Evolutionary conservation across 2,797 vertebrate genomes (phyloP), one percentile per base, ranked within the genome.

Genomic region (Gobio occitaniae): DNA sequence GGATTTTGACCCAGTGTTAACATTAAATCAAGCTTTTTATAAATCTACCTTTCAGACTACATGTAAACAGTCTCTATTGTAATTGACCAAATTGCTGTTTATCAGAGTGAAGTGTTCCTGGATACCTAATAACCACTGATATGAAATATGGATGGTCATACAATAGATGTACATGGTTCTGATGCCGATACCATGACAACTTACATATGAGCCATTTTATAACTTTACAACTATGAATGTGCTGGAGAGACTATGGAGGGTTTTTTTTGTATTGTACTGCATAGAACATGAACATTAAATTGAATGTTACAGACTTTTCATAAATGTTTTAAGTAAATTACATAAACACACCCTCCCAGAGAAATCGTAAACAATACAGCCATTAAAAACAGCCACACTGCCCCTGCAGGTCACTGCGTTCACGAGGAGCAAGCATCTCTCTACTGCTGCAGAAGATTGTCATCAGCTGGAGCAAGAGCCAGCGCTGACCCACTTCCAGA

Each of bases 401-500:
- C 13, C 32, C 61, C 82, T 69, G 19, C 50, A 70, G 71, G 17
- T 16, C 41, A 9, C 15, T 84, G 83, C 29, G 38, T 70, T 85
- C 29, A 38, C 25, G 4, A 76, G 41, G 44, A 84, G 17, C 19
- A 4, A 66, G 65, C 4, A 8, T 84, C 44, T 13, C 81, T 70
- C 21, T 36, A n/a, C 66, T 21, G 21, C 50, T 29, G 32, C 79
- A 83, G 66, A 70, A 50, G 61, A 87, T 78, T 78, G 25, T 74
- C 61, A 75, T 78, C 82, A 77, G 56, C 66, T 79, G 36, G 21
- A 78, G 63, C 13, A 17, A 69, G 54, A 88, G 68, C 82, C 74
- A 88, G 41, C 19, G 41, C 59, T 86, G 86, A 86, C 84, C 82
- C 81, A 87, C 61, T 89, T 89, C 86, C 87, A 90, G 84, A 90